These are phyloP conservation scores for Fregetta grallaria DNA, from an alignment of 2,113 vertebrate species.

Conservation along the genomic window DNA sequence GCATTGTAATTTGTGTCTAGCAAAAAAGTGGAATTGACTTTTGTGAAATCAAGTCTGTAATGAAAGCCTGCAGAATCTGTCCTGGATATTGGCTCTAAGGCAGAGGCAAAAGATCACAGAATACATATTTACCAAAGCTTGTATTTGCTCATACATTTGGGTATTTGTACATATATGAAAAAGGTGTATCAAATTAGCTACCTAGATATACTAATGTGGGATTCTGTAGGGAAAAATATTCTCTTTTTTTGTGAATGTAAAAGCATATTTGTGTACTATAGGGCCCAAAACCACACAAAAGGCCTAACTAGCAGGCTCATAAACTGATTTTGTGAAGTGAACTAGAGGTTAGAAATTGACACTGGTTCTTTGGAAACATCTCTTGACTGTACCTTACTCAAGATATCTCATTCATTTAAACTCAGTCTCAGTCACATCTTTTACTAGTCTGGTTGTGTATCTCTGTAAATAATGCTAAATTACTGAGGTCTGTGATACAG, in stretches of 20 bases:
- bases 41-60: not conserved
- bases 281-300: not conserved
- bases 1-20: slow-evolving; percentile 35
- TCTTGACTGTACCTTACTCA: not conserved
- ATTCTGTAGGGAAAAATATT: not conserved
- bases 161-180: not conserved
- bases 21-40: not conserved
- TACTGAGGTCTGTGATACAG: not conserved
- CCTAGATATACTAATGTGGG: not conserved
- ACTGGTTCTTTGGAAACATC: not conserved
- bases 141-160: not conserved
- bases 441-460: not conserved
- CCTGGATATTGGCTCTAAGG: not conserved
- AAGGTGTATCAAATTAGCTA: not conserved
- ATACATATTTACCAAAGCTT: not conserved
- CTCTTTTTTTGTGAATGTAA: not conserved
- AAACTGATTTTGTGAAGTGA: not conserved
- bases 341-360: not conserved
- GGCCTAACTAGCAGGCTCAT: not conserved
- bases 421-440: not conserved
- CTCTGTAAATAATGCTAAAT: not conserved
- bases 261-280: not conserved
- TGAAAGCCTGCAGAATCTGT: not conserved
- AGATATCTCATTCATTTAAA: not conserved
- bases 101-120: not conserved